A percentile compares a stretch with the other conserved stretches of the same genome.
phyloP scores from a whole-genome alignment of 2,113 vertebrate species.

The Brienomyrus longianalis region DNA sequence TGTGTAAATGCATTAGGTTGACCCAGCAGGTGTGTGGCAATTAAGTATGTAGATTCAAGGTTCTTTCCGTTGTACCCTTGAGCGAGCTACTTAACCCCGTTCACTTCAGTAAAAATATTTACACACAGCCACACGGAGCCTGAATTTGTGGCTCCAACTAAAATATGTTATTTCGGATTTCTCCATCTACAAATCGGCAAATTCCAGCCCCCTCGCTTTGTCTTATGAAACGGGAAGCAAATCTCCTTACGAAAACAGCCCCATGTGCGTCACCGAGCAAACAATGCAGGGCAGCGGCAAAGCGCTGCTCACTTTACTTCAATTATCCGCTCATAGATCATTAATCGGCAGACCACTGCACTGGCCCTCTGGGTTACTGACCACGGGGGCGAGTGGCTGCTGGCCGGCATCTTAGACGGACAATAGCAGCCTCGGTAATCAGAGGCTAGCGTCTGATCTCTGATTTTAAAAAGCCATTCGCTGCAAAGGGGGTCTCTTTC shows the following conservation, averaged over 20 bases:
- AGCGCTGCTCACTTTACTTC: neutral
- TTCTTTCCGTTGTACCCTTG: neutral
- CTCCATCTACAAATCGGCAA: neutral
- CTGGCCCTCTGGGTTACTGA: neutral
- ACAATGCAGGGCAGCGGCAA: neutral
- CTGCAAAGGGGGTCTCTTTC: neutral
- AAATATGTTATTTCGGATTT: neutral
- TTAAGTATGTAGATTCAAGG: neutral
- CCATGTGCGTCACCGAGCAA: neutral
- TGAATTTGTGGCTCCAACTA: neutral
- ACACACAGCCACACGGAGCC: neutral
- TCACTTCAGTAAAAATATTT: neutral
- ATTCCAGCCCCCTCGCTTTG: neutral
- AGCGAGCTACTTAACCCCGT: neutral
- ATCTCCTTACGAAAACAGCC: neutral
- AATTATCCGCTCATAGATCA: neutral
- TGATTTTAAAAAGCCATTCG: neutral
- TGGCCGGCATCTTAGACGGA: too few relatives aligned
- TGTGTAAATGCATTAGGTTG: neutral
- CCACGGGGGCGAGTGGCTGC: too few relatives aligned
- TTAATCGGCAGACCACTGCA: neutral
- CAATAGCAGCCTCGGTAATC: too few relatives aligned
- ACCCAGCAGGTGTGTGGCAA: neutral
- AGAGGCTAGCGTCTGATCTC: neutral
- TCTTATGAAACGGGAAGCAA: neutral